phyloP scores from a whole-genome alignment of 2,888 invertebrate genomes.

The Volucella inanis region DNA sequence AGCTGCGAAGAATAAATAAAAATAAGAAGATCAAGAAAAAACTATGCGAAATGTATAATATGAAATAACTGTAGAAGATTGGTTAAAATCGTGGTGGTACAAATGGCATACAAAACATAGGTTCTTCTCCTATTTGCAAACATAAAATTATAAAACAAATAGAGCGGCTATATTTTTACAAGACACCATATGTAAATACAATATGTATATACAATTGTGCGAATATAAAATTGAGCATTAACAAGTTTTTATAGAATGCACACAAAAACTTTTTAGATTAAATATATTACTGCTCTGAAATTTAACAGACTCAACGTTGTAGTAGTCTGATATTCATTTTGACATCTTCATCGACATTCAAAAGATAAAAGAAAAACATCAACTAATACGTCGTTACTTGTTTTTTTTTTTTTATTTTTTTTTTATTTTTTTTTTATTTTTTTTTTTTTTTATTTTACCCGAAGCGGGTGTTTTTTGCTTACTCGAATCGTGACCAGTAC shows the following conservation, averaged over 20 bases:
- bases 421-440: constrained; percentile 1
- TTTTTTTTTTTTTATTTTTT: constrained; percentile 15
- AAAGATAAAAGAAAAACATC: constrained; percentile 59
- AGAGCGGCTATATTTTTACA: too few relatives aligned
- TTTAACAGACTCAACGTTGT: constrained; percentile 40
- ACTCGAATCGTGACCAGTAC: constrained; percentile 66
- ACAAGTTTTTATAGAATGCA: neutral
- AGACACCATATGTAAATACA: too few relatives aligned
- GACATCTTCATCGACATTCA: constrained; percentile 72
- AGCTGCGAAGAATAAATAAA: too few relatives aligned
- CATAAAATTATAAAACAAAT: too few relatives aligned
- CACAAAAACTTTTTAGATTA: constrained; percentile 22
- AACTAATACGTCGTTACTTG: constrained; percentile 21
- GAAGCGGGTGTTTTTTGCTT: constrained; percentile 39
- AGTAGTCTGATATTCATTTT: constrained; percentile 60
- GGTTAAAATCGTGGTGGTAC: too few relatives aligned
- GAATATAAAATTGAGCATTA: too few relatives aligned
- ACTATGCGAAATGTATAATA: too few relatives aligned
- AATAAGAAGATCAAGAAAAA: too few relatives aligned
- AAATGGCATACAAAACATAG: too few relatives aligned
- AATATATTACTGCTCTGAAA: constrained; percentile 63
- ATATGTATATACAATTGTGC: too few relatives aligned
- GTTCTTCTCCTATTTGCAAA: too few relatives aligned
- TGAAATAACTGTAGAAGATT: too few relatives aligned
- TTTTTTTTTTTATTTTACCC: constrained; percentile 8